Percentiles rank a stretch among this genome's conserved stretches.
phyloP scores from a whole-genome alignment of 2,797 vertebrate species.

The Oreortyx pictus region DNA sequence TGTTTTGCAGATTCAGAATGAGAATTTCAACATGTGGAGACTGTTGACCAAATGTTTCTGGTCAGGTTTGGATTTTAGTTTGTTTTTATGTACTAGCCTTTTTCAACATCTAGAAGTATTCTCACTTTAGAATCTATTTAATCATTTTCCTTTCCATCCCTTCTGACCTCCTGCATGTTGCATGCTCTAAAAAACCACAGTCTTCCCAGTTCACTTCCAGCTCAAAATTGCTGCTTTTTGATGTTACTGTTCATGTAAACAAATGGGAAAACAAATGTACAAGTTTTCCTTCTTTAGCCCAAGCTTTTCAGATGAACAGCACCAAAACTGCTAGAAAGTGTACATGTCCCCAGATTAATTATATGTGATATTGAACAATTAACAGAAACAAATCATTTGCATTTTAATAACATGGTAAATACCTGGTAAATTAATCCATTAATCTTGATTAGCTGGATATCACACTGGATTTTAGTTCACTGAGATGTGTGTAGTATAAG shows the following conservation, averaged over 20 bases:
- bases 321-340: conserved; percentile 65
- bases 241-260: conserved; percentile 20
- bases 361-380: conserved; percentile 92
- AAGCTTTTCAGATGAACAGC: conserved; percentile 47
- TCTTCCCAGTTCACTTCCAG: conserved; percentile 9
- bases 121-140: not conserved
- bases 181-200: not conserved
- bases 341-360: conserved; percentile 85
- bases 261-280: not conserved
- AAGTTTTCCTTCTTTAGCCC: not conserved
- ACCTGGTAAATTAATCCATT: conserved; percentile 94
- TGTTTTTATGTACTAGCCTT: not conserved
- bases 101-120: not conserved
- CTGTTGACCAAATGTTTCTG: not conserved
- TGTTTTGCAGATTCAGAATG: not conserved
- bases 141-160: not conserved
- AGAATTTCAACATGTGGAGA: not conserved
- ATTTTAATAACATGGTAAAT: conserved; percentile 98
- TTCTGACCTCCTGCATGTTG: not conserved
- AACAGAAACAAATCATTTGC: conserved; percentile 94
- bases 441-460: conserved; percentile 94
- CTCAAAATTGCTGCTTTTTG: conserved; percentile 23
- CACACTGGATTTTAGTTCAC: conserved; percentile 82
- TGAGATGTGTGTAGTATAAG: conserved; percentile 76
- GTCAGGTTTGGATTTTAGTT: not conserved